Evolutionary conservation across 2,113 vertebrate genomes (phyloP).

Genomic region (Calidris pygmaea): DNA sequence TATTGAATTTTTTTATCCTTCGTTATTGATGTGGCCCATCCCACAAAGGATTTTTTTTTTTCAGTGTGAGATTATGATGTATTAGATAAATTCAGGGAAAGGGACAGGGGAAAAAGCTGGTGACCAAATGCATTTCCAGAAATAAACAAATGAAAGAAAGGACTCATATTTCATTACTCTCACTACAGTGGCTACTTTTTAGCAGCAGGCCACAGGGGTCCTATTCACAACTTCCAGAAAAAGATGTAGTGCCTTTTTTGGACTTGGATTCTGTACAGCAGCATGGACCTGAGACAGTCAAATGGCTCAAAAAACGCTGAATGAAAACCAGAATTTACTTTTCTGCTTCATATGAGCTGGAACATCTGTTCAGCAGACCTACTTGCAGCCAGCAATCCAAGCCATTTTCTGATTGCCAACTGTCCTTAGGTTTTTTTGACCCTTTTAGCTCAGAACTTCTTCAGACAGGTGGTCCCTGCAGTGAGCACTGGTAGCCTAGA

Average conservation of each 20-base stretch:
- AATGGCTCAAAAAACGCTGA: background rate
- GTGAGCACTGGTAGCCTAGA: background rate
- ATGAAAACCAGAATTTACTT: background rate
- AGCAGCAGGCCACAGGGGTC: background rate
- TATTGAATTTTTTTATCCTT: conserved; percentile 46
- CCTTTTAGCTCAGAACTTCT: conserved; percentile 8
- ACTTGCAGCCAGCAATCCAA: background rate
- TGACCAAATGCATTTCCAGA: conserved; percentile 5
- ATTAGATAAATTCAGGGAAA: background rate
- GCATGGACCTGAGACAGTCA: background rate
- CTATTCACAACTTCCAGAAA: background rate
- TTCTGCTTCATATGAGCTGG: background rate
- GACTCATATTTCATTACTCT: background rate
- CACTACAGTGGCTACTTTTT: background rate
- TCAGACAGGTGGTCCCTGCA: background rate
- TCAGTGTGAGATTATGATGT: conserved; percentile 2
- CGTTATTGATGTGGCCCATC: conserved; percentile 5
- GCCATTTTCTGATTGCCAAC: background rate
- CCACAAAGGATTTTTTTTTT: background rate
- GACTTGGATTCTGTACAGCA: background rate
- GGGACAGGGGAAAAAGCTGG: background rate
- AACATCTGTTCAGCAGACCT: background rate
- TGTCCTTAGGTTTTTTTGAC: background rate
- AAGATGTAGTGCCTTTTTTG: background rate
- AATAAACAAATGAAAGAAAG: conserved; percentile 7